These are phyloP conservation scores for Stigmatopora nigra DNA, from an alignment of 2,113 vertebrate genomes.

Conservation along the genomic window DNA sequence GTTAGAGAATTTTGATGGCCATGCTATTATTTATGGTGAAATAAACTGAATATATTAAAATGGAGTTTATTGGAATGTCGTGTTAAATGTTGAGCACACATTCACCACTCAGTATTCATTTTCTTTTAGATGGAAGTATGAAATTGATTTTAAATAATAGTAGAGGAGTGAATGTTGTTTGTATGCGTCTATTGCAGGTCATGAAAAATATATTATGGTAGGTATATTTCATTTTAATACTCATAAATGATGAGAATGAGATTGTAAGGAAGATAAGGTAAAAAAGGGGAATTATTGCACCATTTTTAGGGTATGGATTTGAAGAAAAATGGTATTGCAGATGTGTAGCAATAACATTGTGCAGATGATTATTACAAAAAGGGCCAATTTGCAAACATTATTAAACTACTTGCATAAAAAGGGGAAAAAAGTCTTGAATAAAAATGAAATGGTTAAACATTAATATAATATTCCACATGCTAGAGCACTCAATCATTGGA, in stretches of 20 bases:
- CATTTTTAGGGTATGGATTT: too few species aligned
- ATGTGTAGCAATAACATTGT: too few species aligned
- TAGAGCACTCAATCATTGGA: too few species aligned
- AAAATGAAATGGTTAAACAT: too few species aligned
- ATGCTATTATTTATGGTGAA: not conserved
- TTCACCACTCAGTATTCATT: slow-evolving; percentile 2
- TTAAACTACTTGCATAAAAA: too few species aligned
- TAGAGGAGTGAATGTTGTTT: not conserved
- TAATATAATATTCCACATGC: too few species aligned
- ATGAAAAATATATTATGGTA: not conserved
- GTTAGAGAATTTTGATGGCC: not conserved
- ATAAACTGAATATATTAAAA: not conserved
- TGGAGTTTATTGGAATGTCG: not conserved
- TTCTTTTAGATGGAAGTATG: not conserved
- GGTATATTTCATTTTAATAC: not conserved
- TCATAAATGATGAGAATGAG: not conserved
- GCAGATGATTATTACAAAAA: too few species aligned
- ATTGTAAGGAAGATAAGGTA: not conserved
- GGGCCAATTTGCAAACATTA: too few species aligned
- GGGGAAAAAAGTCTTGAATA: too few species aligned
- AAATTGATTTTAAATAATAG: not conserved
- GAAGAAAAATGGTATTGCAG: too few species aligned
- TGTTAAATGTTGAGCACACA: not conserved
- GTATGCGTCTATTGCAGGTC: not conserved
- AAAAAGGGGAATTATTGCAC: too few species aligned